Evolutionary conservation across 2,888 invertebrate genomes (phyloP), one percentile per base, ranked within the genome.

Genomic region (Selenia dentaria): DNA sequence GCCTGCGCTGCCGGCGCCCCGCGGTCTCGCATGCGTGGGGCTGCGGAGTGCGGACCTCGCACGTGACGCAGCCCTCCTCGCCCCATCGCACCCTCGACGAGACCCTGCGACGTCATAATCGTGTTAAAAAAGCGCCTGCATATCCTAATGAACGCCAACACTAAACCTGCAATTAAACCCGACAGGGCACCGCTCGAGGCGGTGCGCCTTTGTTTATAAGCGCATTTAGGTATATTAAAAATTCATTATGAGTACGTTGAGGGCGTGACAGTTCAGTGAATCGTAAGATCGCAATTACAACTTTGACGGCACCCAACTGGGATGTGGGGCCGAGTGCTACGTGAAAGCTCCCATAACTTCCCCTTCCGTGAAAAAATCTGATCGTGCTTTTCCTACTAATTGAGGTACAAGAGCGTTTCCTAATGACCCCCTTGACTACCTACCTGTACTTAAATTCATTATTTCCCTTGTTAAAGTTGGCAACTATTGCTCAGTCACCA

Each of bases 61-160:
- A 89, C 88, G 89, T 90, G 89, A 89, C 89, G 90, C 90, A 88
- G 80, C 88, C 87, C 88, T 85, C 86, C 86, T 82, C 87, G 74
- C 85, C 82, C 78, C 80, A 78, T 73, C 76, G 73, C 79, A 76
- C 84, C 83, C 85, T 80, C 77, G 57, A 57, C 35, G 14, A 43
- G 39, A 82, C 83, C 83, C 84, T 81, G 82, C 84, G 74, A 84
- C 83, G 82, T 84, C 85, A 85, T 88, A 87, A 88, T 87, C 83
- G 79, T 74, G 83, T 88, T 88, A 85, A 86, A 88, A 87, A 86
- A 83, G 73, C 83, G 79, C 82, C 82, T 85, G 85, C 83, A 85
- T 83, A 81, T 87, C 79, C 82, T 87, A 86, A 86, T 83, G 83
- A 86, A 84, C 79, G 78, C 68, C 73, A 74, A 79, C 79, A 74